phyloP scores from a whole-genome alignment of 2,113 vertebrate species.

The Bombycilla garrulus region DNA sequence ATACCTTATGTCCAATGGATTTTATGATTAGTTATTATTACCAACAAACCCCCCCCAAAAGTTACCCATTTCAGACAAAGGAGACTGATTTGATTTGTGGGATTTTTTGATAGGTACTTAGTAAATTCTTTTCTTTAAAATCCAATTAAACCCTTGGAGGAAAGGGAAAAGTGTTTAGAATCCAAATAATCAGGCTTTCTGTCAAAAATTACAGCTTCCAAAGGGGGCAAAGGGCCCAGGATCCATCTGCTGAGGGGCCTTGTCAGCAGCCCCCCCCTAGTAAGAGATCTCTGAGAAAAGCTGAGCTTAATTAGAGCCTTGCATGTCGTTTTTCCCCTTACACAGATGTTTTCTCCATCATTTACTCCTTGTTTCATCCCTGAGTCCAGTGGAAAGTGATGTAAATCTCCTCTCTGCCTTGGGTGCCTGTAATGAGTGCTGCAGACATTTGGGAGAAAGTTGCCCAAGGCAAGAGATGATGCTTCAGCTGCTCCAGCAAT shows the following conservation, averaged over 20 bases:
- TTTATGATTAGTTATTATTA: not conserved
- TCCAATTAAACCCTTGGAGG: not conserved
- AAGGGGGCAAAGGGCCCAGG: not conserved
- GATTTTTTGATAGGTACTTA: not conserved
- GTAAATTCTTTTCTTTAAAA: not conserved
- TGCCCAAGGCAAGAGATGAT: not conserved
- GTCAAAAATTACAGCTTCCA: not conserved
- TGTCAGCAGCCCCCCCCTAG: not conserved
- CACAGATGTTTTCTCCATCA: not conserved
- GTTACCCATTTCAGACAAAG: not conserved
- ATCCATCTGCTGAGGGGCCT: not conserved
- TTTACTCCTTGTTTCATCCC: not conserved
- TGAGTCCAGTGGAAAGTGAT: not conserved
- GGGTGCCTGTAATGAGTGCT: rapidly evolving
- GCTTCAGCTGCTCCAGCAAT: not conserved
- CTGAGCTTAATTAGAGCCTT: not conserved
- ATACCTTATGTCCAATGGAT: not conserved
- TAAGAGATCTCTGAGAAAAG: not conserved
- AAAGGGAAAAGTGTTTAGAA: not conserved
- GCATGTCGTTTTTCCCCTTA: not conserved
- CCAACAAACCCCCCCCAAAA: rapidly evolving
- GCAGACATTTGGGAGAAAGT: not conserved
- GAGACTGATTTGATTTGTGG: not conserved
- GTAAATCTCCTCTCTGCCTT: not conserved
- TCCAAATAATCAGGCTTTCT: not conserved